phyloP scores from a whole-genome alignment of 2,888 invertebrate species.

The Parelbella ahira region DNA sequence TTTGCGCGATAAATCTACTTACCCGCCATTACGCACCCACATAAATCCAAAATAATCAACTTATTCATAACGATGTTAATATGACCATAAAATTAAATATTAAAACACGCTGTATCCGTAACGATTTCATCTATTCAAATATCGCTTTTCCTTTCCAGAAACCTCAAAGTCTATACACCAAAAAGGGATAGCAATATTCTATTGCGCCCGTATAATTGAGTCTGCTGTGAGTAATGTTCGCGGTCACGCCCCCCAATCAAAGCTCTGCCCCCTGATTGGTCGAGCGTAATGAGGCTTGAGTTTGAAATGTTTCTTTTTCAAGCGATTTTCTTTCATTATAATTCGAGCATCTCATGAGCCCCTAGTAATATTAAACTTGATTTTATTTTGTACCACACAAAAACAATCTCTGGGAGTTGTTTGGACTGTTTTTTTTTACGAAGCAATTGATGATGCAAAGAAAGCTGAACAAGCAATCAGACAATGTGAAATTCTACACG shows the following conservation, averaged over 20 bases:
- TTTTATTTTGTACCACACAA: constrained; percentile 6
- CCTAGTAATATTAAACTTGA: constrained; percentile 20
- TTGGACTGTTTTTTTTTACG: too few relatives aligned
- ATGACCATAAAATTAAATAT: constrained; percentile 73
- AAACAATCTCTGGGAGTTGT: too few relatives aligned
- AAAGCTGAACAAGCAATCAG: too few relatives aligned
- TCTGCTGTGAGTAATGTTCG: constrained; percentile 64
- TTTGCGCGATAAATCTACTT: constrained; percentile 34
- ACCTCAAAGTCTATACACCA: constrained; percentile 18
- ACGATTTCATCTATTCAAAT: constrained; percentile 43
- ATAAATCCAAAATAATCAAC: constrained; percentile 63
- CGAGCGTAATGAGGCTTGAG: constrained; percentile 56
- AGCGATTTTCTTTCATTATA: constrained; percentile 60
- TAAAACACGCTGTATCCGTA: constrained; percentile 62
- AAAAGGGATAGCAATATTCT: constrained; percentile 40
- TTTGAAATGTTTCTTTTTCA: constrained; percentile 59
- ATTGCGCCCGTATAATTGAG: constrained; percentile 28
- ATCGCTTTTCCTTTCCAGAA: constrained; percentile 39
- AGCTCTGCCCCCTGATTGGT: constrained; percentile 58
- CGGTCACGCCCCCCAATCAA: constrained; percentile 74
- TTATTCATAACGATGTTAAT: constrained; percentile 71
- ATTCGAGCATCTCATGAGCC: constrained; percentile 20
- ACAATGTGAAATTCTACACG: too few relatives aligned
- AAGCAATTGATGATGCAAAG: too few relatives aligned
- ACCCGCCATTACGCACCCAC: constrained; percentile 59